A percentile compares a stretch with the other conserved stretches of the same genome.
Conservation (phyloP, 2,797 vertebrate species). For the Micropoecilia bifurca region DNA sequence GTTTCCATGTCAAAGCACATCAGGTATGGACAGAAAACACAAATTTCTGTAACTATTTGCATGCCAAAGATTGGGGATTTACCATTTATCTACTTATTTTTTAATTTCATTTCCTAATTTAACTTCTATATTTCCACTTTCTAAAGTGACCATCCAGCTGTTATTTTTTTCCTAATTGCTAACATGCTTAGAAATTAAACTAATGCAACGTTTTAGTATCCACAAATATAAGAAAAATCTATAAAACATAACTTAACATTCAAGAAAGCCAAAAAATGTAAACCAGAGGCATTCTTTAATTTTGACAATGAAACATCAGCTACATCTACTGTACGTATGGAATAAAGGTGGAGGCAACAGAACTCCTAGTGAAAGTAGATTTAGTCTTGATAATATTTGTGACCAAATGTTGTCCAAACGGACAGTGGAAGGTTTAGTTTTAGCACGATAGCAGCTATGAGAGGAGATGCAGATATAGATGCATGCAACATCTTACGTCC, state of each 20-base stretch:
- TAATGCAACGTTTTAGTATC: background rate
- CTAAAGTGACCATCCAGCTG: background rate
- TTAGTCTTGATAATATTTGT: background rate
- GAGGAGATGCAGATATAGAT: background rate
- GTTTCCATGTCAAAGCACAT: too few species aligned
- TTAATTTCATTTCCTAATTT: background rate
- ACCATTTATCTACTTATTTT: too few species aligned
- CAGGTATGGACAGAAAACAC: too few species aligned
- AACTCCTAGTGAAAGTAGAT: background rate
- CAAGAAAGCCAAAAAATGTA: background rate
- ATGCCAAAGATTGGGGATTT: too few species aligned
- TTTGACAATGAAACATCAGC: background rate
- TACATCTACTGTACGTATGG: background rate
- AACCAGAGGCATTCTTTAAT: background rate
- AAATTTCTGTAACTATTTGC: too few species aligned
- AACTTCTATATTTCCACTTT: background rate
- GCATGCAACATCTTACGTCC: too few species aligned
- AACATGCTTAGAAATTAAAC: background rate
- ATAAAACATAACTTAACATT: too few species aligned
- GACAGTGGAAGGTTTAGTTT: background rate
- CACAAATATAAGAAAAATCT: background rate
- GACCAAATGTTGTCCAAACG: background rate
- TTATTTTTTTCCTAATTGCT: background rate
- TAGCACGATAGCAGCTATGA: background rate
- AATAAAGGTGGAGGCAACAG: background rate